phyloP scores from a whole-genome alignment of 2,113 vertebrate genomes.

The Dinomys branickii region DNA sequence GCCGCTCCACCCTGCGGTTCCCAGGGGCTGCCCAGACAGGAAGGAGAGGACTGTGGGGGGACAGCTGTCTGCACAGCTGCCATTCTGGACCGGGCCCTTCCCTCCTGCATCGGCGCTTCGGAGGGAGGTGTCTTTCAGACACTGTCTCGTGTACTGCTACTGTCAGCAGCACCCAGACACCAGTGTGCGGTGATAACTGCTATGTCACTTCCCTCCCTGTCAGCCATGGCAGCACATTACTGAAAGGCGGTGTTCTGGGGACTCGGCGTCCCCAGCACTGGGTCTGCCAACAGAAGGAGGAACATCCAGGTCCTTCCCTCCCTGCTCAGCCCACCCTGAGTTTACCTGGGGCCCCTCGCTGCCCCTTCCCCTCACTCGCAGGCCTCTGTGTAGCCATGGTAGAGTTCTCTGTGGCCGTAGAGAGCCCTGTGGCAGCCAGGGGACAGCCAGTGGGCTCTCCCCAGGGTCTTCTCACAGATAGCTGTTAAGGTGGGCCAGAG shows the following conservation, averaged over 20 bases:
- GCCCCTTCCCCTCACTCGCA: neutral
- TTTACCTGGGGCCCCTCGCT: neutral
- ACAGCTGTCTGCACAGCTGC: neutral
- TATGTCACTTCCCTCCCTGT: neutral
- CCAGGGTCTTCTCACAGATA: neutral
- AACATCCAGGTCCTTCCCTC: neutral
- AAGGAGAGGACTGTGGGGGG: neutral
- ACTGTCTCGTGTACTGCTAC: no score
- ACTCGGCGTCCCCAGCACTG: neutral
- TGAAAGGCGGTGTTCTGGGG: neutral
- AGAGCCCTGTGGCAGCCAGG: neutral
- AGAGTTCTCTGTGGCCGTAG: neutral
- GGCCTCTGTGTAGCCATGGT: neutral
- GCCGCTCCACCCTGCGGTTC: neutral
- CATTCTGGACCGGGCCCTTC: neutral
- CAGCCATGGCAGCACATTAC: neutral
- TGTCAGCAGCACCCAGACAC: neutral
- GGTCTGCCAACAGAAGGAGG: neutral
- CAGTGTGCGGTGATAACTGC: neutral
- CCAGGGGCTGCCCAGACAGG: constrained; percentile 28
- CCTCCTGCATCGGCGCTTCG: neutral
- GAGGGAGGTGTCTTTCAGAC: neutral
- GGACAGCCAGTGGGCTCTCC: no score
- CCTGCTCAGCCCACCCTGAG: neutral
- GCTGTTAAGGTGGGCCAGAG: neutral